These are phyloP conservation scores for Chlamydotis undulata DNA, from an alignment of 2,113 vertebrate genomes.

Conservation along the genomic window DNA sequence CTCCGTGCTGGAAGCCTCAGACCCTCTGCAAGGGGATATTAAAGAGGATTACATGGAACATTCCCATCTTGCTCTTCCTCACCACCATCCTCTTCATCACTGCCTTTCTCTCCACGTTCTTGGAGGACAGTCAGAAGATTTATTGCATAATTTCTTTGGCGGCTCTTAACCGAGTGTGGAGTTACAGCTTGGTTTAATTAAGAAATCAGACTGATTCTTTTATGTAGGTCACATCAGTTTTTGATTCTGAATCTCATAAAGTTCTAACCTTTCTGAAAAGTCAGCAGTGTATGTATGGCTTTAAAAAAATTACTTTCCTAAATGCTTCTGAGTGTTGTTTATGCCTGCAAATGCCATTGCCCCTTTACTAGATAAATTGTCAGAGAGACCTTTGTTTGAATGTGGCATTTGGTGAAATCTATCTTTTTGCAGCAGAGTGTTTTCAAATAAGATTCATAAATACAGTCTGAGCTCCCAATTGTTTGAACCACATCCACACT, in stretches of 20 bases:
- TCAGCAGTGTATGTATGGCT: slow-evolving; percentile 35
- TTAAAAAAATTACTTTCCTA: slow-evolving; percentile 8
- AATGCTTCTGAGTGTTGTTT: slow-evolving; percentile 9
- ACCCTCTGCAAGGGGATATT: background rate
- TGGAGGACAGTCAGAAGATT: slow-evolving; percentile 74
- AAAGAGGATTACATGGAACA: background rate
- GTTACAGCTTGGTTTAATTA: slow-evolving; percentile 81
- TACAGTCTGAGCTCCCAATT: background rate
- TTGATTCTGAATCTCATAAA: slow-evolving; percentile 75
- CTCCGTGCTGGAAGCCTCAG: background rate
- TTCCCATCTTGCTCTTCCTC: slow-evolving; percentile 28
- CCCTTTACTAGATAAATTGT: slow-evolving; percentile 21
- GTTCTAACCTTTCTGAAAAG: slow-evolving; percentile 73
- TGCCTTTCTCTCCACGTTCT: slow-evolving; percentile 58
- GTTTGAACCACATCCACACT: background rate
- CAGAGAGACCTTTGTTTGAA: slow-evolving; percentile 33
- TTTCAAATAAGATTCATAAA: slow-evolving; percentile 25
- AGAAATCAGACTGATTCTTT: slow-evolving; percentile 77
- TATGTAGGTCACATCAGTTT: slow-evolving; percentile 83
- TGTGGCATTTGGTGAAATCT: slow-evolving; percentile 14
- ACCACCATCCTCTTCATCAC: background rate
- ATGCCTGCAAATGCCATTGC: slow-evolving; percentile 10
- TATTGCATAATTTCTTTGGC: slow-evolving; percentile 77
- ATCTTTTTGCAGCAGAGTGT: background rate
- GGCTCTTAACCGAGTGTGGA: slow-evolving; percentile 65